These are phyloP conservation scores for Ailuropoda melanoleuca DNA, from an alignment of 2,113 vertebrate genomes.

Conservation along the genomic window DNA sequence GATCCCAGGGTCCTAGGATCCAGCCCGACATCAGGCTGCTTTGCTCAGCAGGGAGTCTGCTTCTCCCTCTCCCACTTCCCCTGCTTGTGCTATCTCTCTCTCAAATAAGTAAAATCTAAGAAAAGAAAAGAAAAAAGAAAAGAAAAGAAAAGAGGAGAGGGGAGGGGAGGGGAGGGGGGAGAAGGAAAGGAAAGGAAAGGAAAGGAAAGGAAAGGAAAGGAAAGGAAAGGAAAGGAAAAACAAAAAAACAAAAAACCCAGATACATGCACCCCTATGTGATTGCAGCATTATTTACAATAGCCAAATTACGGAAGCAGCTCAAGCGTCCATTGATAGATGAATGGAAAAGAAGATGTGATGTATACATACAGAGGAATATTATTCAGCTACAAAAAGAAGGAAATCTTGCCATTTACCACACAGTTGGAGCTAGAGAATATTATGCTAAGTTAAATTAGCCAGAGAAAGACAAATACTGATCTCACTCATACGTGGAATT, in stretches of 20 bases:
- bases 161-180: too few relatives aligned
- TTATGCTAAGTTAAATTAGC: neutral
- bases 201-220: neutral
- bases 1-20: neutral
- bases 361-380: neutral
- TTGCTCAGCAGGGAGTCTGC: neutral
- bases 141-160: too few relatives aligned
- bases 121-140: neutral
- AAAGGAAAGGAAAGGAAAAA: neutral
- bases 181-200: neutral
- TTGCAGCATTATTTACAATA: neutral
- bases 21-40: neutral
- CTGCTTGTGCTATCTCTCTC: neutral
- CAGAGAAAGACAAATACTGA: neutral
- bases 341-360: neutral
- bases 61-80: neutral
- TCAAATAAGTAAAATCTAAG: neutral
- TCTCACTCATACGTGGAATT: neutral
- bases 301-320: neutral
- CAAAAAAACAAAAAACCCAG: neutral
- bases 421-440: neutral
- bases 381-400: neutral
- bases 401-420: neutral
- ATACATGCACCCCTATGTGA: neutral
- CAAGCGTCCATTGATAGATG: neutral